Conservation (phyloP, 2,888 invertebrate genomes). For the Diaphora mendica region DNA sequence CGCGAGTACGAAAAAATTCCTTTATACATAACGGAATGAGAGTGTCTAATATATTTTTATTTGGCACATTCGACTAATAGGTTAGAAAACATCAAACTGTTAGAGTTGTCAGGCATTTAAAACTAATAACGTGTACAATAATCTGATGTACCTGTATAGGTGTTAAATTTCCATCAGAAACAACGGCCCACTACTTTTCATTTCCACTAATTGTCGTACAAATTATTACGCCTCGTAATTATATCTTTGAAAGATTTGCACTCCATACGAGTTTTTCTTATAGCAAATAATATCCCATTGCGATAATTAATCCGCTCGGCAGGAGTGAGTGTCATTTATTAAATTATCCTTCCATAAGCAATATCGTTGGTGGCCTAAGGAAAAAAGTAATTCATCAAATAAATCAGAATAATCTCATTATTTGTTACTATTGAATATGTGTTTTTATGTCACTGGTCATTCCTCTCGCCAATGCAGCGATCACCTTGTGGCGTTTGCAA, state of each 20-base stretch:
- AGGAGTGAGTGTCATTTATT: not conserved
- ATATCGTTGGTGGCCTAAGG: not conserved
- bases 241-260: not conserved
- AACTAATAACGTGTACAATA: too few species aligned
- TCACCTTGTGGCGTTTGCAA: too few species aligned
- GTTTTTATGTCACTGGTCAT: too few species aligned
- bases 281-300: conserved; percentile 3
- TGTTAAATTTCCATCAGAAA: not conserved
- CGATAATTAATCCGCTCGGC: conserved; percentile 7
- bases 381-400: conserved; percentile 6
- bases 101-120: too few species aligned
- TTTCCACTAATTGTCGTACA: not conserved
- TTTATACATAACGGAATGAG: too few species aligned
- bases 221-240: not conserved
- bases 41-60: too few species aligned
- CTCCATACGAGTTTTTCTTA: not conserved
- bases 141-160: not conserved
- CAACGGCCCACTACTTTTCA: not conserved
- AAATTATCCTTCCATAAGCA: conserved; percentile 10
- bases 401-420: conserved; percentile 7
- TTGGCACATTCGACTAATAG: too few species aligned
- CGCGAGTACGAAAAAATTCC: too few species aligned
- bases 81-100: too few species aligned
- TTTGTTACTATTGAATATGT: not conserved
- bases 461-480: too few species aligned